phyloP scores from a whole-genome alignment of 2,888 invertebrate species.

The Aleiodes testaceus region DNA sequence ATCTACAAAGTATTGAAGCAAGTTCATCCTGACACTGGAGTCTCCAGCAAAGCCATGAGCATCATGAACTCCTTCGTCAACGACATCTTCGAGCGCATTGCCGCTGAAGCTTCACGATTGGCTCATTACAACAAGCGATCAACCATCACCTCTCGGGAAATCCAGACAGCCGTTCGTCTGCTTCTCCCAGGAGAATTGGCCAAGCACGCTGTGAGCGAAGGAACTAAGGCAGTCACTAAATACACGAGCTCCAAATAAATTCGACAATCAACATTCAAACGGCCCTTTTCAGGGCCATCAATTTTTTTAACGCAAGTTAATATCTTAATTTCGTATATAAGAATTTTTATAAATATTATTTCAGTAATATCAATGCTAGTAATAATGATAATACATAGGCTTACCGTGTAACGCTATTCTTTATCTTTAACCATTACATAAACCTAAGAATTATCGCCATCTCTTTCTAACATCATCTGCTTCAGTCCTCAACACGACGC shows the following conservation, averaged over 20 bases:
- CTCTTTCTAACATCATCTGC: no score
- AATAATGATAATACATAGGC: no score
- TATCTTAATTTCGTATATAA: no score
- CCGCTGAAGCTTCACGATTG: constrained; percentile 9
- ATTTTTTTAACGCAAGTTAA: not conserved
- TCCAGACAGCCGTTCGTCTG: constrained; percentile 75
- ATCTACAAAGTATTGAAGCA: no score
- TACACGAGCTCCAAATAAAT: constrained; percentile 72
- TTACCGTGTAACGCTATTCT: no score
- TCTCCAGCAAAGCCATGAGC: no score
- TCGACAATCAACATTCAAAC: not conserved
- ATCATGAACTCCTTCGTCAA: not conserved
- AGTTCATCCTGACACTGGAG: no score
- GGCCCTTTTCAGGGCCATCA: constrained; percentile 34
- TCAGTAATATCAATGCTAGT: no score
- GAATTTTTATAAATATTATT: no score
- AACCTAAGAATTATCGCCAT: no score
- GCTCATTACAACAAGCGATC: not conserved
- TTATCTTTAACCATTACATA: no score
- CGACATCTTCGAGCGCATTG: constrained; percentile 14
- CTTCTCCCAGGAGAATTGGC: constrained; percentile 79
- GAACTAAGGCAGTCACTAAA: constrained; percentile 78
- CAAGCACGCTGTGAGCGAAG: constrained; percentile 57
- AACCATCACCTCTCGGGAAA: not conserved
- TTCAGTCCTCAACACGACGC: no score